Conservation (phyloP, 2,888 invertebrate genomes). For the Notodonta ziczac region DNA sequence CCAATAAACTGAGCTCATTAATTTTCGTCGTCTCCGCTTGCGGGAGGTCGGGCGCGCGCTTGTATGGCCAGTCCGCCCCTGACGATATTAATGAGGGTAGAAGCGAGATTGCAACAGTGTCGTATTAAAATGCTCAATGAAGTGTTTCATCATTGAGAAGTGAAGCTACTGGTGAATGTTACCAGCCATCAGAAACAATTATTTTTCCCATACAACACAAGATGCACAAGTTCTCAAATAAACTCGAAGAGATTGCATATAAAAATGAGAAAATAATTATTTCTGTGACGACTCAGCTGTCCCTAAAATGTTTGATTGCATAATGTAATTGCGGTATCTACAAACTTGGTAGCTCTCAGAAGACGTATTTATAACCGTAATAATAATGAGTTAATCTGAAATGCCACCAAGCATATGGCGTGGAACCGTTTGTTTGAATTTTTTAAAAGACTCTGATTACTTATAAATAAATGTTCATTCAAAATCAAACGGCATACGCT, state of each 20-base stretch:
- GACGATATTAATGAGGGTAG: conserved; percentile 85
- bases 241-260: neutral
- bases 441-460: conserved; percentile 21
- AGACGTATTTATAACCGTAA: conserved; percentile 14
- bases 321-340: conserved; percentile 63
- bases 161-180: conserved; percentile 79
- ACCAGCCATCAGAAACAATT: conserved; percentile 53
- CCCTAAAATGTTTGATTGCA: conserved; percentile 53
- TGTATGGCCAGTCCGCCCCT: conserved; percentile 86
- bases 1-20: conserved; percentile 85
- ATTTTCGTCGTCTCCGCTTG: conserved; percentile 84
- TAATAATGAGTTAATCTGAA: too few relatives aligned
- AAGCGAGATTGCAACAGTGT: conserved; percentile 83
- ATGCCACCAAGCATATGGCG: conserved; percentile 50
- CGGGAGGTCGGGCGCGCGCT: conserved; percentile 83
- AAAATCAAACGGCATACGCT: conserved; percentile 53
- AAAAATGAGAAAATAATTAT: conserved; percentile 39
- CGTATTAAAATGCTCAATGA: conserved; percentile 74
- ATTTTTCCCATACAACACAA: conserved; percentile 17
- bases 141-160: conserved; percentile 69
- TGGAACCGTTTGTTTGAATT: conserved; percentile 52
- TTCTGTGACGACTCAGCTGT: conserved; percentile 51
- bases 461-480: conserved; percentile 27
- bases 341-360: conserved; percentile 55
- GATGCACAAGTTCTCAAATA: neutral